Conservation (phyloP, 2,113 vertebrate genomes). For the Arvicanthis niloticus region DNA sequence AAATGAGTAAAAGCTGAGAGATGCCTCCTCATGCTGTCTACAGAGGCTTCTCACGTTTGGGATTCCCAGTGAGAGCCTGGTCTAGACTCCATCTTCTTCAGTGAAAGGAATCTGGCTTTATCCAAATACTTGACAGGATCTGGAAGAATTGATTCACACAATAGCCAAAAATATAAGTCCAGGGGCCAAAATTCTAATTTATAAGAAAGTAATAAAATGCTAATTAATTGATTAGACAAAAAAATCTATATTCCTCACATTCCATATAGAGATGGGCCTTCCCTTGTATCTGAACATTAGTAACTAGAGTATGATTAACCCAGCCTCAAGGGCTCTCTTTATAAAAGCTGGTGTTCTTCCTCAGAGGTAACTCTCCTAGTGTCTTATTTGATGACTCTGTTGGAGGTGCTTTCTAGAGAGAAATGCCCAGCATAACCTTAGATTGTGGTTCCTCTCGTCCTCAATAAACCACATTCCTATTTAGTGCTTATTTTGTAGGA, state of each 20-base stretch:
- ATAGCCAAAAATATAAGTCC: background rate
- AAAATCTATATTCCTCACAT: background rate
- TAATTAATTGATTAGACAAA: conserved; percentile 5
- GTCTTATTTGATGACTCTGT: conserved; percentile 11
- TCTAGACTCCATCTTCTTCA: background rate
- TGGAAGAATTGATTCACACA: background rate
- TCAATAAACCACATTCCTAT: background rate
- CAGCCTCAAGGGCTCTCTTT: background rate
- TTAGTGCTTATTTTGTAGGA: background rate
- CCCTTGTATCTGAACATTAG: background rate
- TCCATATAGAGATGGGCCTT: background rate
- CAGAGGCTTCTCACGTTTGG: background rate
- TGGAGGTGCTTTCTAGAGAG: conserved; percentile 30
- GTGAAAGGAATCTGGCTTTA: background rate
- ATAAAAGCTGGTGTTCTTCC: background rate
- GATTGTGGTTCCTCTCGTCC: background rate
- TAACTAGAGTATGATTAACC: background rate
- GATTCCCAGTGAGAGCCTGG: background rate
- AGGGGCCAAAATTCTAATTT: conserved; percentile 6
- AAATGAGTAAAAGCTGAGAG: background rate
- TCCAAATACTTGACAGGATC: background rate
- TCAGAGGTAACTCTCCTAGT: background rate
- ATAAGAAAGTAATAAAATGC: background rate
- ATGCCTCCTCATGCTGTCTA: background rate
- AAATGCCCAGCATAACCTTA: background rate